Evolutionary conservation across 2,888 invertebrate genomes (phyloP), one percentile per base, ranked within the genome.

Genomic region (Tethea ocularis): DNA sequence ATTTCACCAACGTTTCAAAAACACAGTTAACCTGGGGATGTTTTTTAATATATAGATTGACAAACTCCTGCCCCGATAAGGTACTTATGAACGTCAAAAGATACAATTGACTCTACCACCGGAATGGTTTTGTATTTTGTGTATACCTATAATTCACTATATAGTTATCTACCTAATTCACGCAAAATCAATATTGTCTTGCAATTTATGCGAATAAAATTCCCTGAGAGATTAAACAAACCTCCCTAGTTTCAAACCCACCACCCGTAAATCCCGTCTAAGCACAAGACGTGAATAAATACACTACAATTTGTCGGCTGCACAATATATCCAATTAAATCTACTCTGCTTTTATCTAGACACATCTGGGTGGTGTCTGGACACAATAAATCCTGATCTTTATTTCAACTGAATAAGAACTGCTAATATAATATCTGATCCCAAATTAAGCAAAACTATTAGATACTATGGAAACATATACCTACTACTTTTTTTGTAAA

Each of bases 311-410:
- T 85, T 83, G 82, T 85, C 79, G 64, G 62, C 66, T 71, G 66
- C 61, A 65, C 57, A 62, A 63, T 64, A 6, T 20, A 68, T 79
- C 83, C 84, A 86, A 83, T 85, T 83, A 82, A 79, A 80, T 76
- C 80, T 77, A 74, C 69, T 74, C 82, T 79, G 73, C 76, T 82
- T 77, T 83, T 78, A 80, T 82, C 78, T 70, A 74, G 74, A 71
- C 76, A 66, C 85, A 85, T 83, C 84, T 85, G 83, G 67, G 75
- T 57, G 72, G 68, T 61, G 59, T 58, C 57, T 55, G 46, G 59
- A 56, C 52, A 60, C 20, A 46, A 46, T 41, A 1, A 41, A 41
- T 41, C 2, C 2, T 46, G n/a, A 20, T 17, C 15, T 46, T 46
- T 46, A 46, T 46, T 7, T 46, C 46, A 10, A 20, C 20, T 46